phyloP scores from a whole-genome alignment of 1,140 invertebrate genomes.

The Hyles euphorbiae region DNA sequence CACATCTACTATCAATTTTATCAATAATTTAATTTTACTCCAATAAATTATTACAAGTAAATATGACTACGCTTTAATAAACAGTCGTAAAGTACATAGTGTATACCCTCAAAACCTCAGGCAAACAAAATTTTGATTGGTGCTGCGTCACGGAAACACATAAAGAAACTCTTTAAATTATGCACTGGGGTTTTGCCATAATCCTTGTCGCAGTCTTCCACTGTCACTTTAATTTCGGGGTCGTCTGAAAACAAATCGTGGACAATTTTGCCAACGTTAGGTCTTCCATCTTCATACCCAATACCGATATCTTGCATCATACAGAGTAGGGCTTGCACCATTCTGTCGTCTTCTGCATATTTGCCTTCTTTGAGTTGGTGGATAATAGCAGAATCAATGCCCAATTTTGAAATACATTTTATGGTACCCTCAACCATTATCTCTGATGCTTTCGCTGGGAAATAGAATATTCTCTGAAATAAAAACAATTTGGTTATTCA shows the following conservation, averaged over 20 bases:
- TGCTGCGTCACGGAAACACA: not conserved
- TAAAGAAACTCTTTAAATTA: not conserved
- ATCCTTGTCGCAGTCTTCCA: conserved; percentile 2
- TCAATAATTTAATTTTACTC: too few species aligned
- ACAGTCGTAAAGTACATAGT: too few species aligned
- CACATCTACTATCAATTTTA: too few species aligned
- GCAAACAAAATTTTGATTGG: not conserved
- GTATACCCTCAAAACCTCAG: too few species aligned
- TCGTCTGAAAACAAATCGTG: not conserved
- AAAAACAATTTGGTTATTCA: not conserved
- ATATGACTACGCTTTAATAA: too few species aligned
- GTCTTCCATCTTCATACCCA: not conserved
- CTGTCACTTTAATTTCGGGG: not conserved
- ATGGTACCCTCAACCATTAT: not conserved
- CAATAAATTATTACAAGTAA: too few species aligned
- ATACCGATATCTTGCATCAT: not conserved
- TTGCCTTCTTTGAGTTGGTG: not conserved
- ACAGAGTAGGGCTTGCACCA: not conserved
- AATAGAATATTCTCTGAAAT: not conserved
- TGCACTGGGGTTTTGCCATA: not conserved
- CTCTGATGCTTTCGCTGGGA: not conserved
- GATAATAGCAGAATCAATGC: not conserved
- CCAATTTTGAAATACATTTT: not conserved
- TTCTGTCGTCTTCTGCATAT: not conserved
- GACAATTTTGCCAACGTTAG: not conserved